Conservation (phyloP, 2,888 invertebrate species). For the Fissipunctia ypsillon region DNA sequence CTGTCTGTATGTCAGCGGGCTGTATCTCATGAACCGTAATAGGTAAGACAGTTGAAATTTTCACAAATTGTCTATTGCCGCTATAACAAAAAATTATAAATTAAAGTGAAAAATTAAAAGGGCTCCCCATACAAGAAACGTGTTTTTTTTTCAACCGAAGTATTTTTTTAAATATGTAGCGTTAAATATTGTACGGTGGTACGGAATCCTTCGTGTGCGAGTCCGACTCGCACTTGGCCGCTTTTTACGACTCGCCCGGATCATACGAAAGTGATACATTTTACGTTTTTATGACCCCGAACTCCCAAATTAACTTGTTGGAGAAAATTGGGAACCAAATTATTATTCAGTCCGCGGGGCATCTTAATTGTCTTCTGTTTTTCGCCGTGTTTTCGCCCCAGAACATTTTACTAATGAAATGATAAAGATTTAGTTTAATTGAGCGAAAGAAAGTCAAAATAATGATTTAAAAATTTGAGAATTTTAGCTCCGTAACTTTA, state of each 20-base stretch:
- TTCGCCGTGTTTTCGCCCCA: slow-evolving; percentile 27
- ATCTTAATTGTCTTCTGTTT: slow-evolving; percentile 43
- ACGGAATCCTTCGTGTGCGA: too few species aligned
- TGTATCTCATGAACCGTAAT: too few species aligned
- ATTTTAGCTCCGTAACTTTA: background rate
- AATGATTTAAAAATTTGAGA: background rate
- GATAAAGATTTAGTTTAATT: slow-evolving; percentile 21
- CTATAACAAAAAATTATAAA: too few species aligned
- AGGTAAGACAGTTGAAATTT: too few species aligned
- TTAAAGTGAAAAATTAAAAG: too few species aligned
- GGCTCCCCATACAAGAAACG: too few species aligned
- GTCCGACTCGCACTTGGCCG: too few species aligned
- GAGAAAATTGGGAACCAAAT: slow-evolving; percentile 29
- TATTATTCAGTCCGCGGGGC: slow-evolving; percentile 36
- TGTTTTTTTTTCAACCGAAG: too few species aligned
- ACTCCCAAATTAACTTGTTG: slow-evolving; percentile 27
- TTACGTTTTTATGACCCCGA: slow-evolving; percentile 9
- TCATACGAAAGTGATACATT: slow-evolving; percentile 40
- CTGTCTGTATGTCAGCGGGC: too few species aligned
- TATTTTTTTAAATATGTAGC: too few species aligned
- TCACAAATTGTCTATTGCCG: too few species aligned
- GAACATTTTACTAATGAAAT: slow-evolving; percentile 35
- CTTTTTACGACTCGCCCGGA: slow-evolving; percentile 41
- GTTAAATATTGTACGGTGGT: too few species aligned
- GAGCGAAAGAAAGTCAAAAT: background rate